Percentiles rank a stretch among this genome's conserved stretches.
phyloP scores from a whole-genome alignment of 1,140 invertebrate genomes.

The Ceratina calcarata region DNA sequence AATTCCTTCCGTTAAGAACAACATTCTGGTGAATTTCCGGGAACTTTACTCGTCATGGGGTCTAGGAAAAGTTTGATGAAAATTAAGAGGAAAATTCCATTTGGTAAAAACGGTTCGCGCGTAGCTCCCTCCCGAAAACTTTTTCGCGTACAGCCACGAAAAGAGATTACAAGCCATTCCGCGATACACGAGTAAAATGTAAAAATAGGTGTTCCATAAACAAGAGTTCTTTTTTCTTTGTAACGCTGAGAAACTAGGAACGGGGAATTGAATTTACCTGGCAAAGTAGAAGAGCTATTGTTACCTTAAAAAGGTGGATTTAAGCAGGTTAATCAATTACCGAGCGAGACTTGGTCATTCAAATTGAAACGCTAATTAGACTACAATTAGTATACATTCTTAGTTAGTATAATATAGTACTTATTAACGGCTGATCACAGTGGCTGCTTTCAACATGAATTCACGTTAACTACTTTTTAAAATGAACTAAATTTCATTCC shows the following conservation, averaged over 20 bases:
- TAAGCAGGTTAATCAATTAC: neutral
- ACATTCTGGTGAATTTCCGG: neutral
- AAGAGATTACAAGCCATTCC: neutral
- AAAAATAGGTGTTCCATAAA: constrained; percentile 20
- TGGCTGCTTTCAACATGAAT: too few relatives aligned
- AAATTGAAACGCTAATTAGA: too few relatives aligned
- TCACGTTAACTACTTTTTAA: too few relatives aligned
- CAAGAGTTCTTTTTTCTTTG: neutral
- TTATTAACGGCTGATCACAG: too few relatives aligned
- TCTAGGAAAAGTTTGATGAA: neutral
- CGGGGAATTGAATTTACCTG: neutral
- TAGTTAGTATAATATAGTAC: too few relatives aligned
- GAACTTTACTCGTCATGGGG: neutral
- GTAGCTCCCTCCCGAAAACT: neutral
- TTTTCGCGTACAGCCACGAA: neutral
- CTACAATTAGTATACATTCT: too few relatives aligned
- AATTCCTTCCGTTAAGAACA: constrained; percentile 28
- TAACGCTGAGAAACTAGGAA: constrained; percentile 4
- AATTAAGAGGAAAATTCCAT: constrained; percentile 14
- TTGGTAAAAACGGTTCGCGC: neutral
- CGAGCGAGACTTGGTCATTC: neutral
- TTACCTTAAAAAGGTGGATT: neutral
- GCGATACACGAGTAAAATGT: constrained; percentile 19
- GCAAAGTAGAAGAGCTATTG: neutral
- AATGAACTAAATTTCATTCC: too few relatives aligned